Evolutionary conservation across 2,113 vertebrate genomes (phyloP).

Genomic region (Lampris incognitus): DNA sequence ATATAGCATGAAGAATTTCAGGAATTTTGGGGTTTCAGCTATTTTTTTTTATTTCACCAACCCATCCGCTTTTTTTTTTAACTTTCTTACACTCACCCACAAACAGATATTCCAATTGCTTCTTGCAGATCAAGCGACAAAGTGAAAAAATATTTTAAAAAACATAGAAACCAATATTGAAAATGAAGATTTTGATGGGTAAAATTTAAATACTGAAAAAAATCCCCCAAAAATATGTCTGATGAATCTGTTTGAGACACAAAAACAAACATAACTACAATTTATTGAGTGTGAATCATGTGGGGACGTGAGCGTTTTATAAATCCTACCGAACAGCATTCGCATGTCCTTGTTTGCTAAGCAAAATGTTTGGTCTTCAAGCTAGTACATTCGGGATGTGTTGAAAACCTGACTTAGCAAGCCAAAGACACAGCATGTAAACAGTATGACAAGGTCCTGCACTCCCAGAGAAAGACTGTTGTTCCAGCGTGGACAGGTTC

Average conservation of each 20-base stretch:
- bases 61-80: constrained; percentile 36
- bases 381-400: constrained; percentile 22
- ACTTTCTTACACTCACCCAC: constrained; percentile 3
- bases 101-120: neutral
- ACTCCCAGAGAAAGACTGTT: constrained; percentile 66
- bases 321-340: constrained; percentile 10
- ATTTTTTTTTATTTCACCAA: constrained; percentile 51
- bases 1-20: constrained; percentile 64
- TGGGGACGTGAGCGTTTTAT: neutral
- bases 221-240: neutral
- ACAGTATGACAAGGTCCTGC: constrained; percentile 69
- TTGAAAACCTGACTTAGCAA: constrained; percentile 50
- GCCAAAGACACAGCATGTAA: constrained; percentile 63
- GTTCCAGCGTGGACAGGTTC: constrained; percentile 71
- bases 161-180: neutral
- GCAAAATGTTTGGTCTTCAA: constrained; percentile 48
- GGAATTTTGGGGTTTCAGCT: constrained; percentile 65
- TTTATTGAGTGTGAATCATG: neutral
- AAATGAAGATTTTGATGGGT: constrained; percentile 9
- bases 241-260: neutral
- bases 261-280: neutral
- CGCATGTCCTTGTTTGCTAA: constrained; percentile 24
- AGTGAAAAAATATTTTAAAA: neutral
- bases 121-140: neutral
- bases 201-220: neutral